These are phyloP conservation scores for Phoeniculus purpureus DNA, from an alignment of 2,797 vertebrate species.

Conservation along the genomic window DNA sequence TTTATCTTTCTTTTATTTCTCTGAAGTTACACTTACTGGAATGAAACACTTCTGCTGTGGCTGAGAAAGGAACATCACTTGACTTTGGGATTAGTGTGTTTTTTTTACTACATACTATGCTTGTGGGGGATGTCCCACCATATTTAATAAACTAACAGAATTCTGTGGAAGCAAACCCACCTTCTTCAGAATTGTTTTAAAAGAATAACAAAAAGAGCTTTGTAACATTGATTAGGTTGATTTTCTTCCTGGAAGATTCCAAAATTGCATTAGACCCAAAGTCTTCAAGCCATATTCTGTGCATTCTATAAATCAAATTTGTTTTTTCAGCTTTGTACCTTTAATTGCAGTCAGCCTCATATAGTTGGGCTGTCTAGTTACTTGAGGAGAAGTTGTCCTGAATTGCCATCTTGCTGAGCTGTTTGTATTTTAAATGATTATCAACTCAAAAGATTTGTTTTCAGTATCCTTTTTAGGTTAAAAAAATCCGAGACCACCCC, in stretches of 20 bases:
- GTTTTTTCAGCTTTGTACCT: background rate
- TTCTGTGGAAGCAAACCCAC: background rate
- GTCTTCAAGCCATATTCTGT: background rate
- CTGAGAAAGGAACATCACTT: slow-evolving; percentile 15
- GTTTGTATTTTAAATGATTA: background rate
- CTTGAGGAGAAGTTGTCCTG: background rate
- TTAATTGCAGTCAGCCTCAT: background rate
- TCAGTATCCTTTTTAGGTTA: background rate
- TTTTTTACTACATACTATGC: background rate
- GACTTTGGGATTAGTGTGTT: background rate
- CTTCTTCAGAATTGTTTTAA: background rate
- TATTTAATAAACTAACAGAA: slow-evolving; percentile 37
- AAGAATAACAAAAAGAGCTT: background rate
- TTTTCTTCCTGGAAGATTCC: background rate
- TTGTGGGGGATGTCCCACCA: background rate
- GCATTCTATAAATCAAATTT: background rate
- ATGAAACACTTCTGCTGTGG: slow-evolving; percentile 47
- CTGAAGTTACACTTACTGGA: slow-evolving; percentile 14
- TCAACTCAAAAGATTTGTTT: background rate
- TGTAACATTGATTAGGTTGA: background rate
- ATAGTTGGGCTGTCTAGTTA: background rate
- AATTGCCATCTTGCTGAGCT: background rate
- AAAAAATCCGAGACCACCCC: background rate
- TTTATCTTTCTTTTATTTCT: background rate
- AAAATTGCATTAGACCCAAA: background rate